Evolutionary conservation across 2,888 invertebrate genomes (phyloP).

Genomic region (Schizaphis graminum): DNA sequence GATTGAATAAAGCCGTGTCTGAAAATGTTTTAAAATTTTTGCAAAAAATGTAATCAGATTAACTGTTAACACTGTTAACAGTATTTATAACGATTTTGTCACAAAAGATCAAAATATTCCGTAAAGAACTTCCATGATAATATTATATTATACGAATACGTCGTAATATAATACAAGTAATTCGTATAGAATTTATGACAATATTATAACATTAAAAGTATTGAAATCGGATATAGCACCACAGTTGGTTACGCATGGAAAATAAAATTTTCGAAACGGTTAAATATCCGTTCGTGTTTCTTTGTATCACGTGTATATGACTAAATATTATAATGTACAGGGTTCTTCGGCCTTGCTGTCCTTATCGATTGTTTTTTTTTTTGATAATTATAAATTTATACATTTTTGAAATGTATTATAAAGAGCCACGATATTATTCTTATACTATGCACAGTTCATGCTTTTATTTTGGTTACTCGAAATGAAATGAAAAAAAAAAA

Average conservation of each 20-base stretch:
- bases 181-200: not conserved
- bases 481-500: not conserved
- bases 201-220: not conserved
- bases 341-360: not conserved
- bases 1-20: not conserved
- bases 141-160: not conserved
- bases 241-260: not conserved
- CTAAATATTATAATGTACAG: not conserved
- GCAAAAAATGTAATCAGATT: not conserved
- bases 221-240: not conserved
- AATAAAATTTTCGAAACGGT: not conserved
- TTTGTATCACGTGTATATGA: not conserved
- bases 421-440: not conserved
- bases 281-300: not conserved
- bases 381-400: not conserved
- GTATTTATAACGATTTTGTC: not conserved
- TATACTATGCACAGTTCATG: not conserved
- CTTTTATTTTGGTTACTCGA: not conserved
- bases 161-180: not conserved
- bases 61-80: not conserved
- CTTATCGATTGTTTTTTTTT: not conserved
- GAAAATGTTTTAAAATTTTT: too few relatives aligned
- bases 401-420: not conserved
- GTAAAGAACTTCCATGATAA: not conserved
- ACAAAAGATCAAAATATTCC: not conserved